Percentiles rank a stretch among this genome's conserved stretches.
Evolutionary conservation across 2,888 invertebrate genomes (phyloP).

Genomic region (Dicranocentrus wangi): DNA sequence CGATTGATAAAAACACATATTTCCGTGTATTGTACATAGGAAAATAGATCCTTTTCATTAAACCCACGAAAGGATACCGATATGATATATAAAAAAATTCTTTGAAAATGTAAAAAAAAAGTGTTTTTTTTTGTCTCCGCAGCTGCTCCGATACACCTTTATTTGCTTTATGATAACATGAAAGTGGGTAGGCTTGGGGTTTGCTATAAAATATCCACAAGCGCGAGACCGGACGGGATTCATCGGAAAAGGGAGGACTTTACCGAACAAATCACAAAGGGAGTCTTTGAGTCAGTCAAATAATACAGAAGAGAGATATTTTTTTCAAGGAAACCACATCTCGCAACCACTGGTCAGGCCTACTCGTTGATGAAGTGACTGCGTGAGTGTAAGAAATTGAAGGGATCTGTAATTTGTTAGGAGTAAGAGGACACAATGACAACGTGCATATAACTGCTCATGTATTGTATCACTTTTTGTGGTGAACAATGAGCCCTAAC

Average conservation of each 20-base stretch:
- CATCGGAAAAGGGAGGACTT: slow-evolving; percentile 34
- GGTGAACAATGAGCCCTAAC: slow-evolving; percentile 71
- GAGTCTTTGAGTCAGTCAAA: slow-evolving; percentile 31
- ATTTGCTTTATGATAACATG: slow-evolving; percentile 7
- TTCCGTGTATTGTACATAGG: not conserved
- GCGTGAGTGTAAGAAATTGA: slow-evolving; percentile 23
- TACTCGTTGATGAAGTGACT: slow-evolving; percentile 66
- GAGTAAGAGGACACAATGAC: slow-evolving; percentile 48
- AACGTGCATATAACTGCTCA: slow-evolving; percentile 55
- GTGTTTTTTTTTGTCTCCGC: not conserved
- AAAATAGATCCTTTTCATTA: not conserved
- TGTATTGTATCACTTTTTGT: slow-evolving; percentile 61
- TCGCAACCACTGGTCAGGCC: slow-evolving; percentile 62
- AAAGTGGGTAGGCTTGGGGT: no score
- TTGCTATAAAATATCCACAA: not conserved
- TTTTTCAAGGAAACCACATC: slow-evolving; percentile 53
- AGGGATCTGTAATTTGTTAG: slow-evolving; percentile 62
- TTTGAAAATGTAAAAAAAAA: slow-evolving; percentile 40
- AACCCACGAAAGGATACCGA: slow-evolving; percentile 7
- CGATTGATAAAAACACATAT: not conserved
- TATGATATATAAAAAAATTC: slow-evolving; percentile 12
- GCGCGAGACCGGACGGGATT: not conserved
- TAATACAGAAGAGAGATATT: slow-evolving; percentile 36
- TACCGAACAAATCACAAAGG: not conserved
- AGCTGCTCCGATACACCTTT: not conserved